These are phyloP conservation scores for Crioceris asparagi DNA, from an alignment of 2,888 invertebrate species.

Conservation along the genomic window DNA sequence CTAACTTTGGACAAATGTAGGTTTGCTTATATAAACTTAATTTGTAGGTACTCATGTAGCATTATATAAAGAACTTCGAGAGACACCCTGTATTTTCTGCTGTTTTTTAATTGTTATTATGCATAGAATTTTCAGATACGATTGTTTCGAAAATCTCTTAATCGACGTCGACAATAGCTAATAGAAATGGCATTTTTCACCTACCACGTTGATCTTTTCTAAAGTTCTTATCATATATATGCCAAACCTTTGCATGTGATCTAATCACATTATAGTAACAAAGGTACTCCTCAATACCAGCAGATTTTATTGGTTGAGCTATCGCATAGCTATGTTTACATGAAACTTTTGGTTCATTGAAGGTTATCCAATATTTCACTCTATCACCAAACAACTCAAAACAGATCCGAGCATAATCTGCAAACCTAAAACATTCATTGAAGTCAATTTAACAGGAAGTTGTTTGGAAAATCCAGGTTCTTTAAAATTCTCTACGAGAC, in stretches of 20 bases:
- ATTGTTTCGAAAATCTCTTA: no score
- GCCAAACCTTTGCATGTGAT: constrained; percentile 54
- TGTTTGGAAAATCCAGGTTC: background rate
- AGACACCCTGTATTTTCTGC: no score
- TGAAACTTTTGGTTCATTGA: constrained; percentile 39
- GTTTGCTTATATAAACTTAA: no score
- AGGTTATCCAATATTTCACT: constrained; percentile 41
- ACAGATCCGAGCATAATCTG: constrained; percentile 43
- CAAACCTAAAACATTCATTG: constrained; percentile 27
- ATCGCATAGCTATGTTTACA: constrained; percentile 22
- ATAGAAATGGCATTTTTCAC: no score
- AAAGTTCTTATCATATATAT: constrained; percentile 49
- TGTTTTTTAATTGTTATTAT: no score
- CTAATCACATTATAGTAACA: constrained; percentile 52
- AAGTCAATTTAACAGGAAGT: background rate
- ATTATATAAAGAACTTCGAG: no score
- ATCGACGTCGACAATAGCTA: no score
- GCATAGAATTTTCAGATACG: no score
- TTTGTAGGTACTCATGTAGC: no score
- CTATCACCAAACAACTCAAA: constrained; percentile 24
- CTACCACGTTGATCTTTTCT: constrained; percentile 26
- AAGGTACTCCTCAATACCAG: constrained; percentile 48
- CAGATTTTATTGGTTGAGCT: constrained; percentile 31
- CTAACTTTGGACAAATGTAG: no score
- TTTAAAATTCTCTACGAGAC: background rate